Conservation (phyloP, 2,797 vertebrate species). For the Moxostoma hubbsi region DNA sequence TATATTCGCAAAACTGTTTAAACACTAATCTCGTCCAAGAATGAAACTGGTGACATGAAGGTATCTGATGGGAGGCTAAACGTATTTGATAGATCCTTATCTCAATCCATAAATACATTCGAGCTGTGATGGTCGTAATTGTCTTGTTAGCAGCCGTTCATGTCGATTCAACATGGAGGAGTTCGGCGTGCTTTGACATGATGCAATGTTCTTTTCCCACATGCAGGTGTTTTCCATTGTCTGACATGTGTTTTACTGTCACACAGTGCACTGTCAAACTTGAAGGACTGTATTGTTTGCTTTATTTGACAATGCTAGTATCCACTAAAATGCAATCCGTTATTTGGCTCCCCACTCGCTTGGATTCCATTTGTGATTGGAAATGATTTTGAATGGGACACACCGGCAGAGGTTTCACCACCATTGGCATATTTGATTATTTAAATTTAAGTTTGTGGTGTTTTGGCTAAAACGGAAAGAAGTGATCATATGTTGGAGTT, state of each 20-base stretch:
- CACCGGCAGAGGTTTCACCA: not conserved
- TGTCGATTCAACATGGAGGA: not conserved
- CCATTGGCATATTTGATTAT: not conserved
- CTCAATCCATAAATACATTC: not conserved
- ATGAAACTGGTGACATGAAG: not conserved
- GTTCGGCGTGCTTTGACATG: not conserved
- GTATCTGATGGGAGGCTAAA: no score
- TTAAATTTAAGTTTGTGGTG: not conserved
- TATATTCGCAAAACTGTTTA: not conserved
- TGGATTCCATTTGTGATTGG: not conserved
- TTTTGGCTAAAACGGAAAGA: not conserved
- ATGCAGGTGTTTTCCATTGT: not conserved
- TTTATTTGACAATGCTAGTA: no score
- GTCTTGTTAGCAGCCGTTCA: no score
- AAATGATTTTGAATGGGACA: not conserved
- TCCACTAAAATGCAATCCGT: no score
- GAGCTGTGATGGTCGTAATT: not conserved
- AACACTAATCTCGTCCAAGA: not conserved
- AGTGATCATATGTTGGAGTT: not conserved
- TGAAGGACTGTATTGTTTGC: no score
- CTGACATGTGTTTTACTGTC: not conserved
- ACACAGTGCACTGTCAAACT: not conserved
- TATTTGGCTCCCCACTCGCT: no score
- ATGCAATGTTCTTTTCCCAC: not conserved
- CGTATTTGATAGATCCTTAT: no score